Evolutionary conservation across 2,797 vertebrate genomes (phyloP).

Genomic region (Tauraco hartlaubi): DNA sequence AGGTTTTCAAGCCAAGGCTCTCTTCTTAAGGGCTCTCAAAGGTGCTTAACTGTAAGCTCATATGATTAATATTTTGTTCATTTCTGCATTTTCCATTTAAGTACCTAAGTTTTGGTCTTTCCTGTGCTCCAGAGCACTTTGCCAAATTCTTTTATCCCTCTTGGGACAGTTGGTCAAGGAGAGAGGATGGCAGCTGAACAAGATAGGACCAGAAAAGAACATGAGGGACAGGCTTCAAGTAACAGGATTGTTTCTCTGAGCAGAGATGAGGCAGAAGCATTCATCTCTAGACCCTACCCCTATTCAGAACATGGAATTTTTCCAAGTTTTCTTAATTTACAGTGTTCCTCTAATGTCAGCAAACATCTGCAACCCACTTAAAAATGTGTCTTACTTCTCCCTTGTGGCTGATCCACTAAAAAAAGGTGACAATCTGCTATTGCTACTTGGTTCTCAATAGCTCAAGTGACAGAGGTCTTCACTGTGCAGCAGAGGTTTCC

Average conservation of each 20-base stretch:
- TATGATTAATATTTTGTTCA: conserved; percentile 57
- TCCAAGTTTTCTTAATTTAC: background rate
- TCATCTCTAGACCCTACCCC: background rate
- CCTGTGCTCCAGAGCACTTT: background rate
- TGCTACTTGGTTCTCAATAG: background rate
- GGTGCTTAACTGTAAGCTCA: conserved; percentile 41
- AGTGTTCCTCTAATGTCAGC: background rate
- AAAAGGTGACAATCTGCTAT: background rate
- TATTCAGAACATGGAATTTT: background rate
- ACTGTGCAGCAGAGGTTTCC: background rate
- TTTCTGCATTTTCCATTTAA: conserved; percentile 52
- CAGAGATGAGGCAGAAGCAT: background rate
- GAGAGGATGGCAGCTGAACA: background rate
- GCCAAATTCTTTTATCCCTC: background rate
- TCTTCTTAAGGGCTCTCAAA: conserved; percentile 52
- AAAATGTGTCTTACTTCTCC: background rate
- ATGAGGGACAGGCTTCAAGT: background rate
- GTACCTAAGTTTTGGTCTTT: conserved; percentile 21
- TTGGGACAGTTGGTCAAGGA: background rate
- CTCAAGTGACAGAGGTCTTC: background rate
- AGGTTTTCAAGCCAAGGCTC: conserved; percentile 46
- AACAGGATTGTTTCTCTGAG: background rate
- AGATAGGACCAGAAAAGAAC: background rate
- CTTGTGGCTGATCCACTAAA: background rate
- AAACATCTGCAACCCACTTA: background rate